Base-by-base conservation (phyloP, 1,140 invertebrate genomes). In the Carposina sasakii region DNA sequence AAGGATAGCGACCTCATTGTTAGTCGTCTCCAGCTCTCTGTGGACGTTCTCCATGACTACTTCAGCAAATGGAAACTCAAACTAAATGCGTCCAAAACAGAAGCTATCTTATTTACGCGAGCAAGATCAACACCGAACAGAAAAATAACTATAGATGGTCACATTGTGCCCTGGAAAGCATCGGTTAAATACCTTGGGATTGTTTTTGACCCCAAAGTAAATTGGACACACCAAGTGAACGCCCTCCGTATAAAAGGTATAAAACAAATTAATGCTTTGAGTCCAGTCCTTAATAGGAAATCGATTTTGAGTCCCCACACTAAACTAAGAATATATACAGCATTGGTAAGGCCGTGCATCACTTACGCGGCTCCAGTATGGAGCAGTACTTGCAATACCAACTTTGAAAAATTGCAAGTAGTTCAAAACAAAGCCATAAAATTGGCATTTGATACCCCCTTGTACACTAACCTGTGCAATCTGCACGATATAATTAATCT, bases 31-130 rank as follows among this genome's bases (percentile, higher is more conserved):
- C 37, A 40, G 16, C 10, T 40, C 5, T 40, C 37, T 2, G 9
- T 40, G 1, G 37, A 40, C 4, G 8, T 22, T 4, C 20, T 40
- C 10, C 8, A n/a, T 40, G 20, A 3, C 37, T 40, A 20, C 37
- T 40, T 40, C 19, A 22, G 10, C n/a, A 40, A 40, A 12, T 40
- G 37, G 37, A 40, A 40, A 40, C 21, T 22, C 2, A 21, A 40
- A 23, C n/a, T 40, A n/a, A 40, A 40, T 23, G 17, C 16, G 20
- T 22, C 10, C 3, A 40, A 40, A 40, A 40, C 37, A 5, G 37
- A 40, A 21, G 37, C 37, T 1, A 40, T 40, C 15, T 22, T 40
- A 16, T 40, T 40, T 40, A 22, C 37, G n/a, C 20, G 37, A 23
- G 9, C 9, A 22, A 17, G 37, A 12, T 8, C 9, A 8, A 2